Conservation (phyloP, 2,797 vertebrate species). For the Acropternis orthonyx region DNA sequence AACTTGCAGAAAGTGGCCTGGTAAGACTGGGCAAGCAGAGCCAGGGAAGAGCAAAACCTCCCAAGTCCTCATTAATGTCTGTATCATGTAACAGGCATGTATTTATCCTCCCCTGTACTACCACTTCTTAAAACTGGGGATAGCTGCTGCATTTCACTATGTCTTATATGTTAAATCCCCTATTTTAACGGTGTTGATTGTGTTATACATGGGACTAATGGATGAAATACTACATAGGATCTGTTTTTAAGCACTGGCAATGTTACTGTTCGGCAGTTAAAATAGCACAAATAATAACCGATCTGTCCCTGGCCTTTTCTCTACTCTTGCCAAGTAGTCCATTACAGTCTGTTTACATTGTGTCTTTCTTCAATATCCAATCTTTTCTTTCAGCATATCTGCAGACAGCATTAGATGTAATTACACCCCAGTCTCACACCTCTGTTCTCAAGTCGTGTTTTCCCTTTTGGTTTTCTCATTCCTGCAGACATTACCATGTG, state of each 20-base stretch:
- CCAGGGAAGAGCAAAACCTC: not conserved
- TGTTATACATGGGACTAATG: not conserved
- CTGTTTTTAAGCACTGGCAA: not conserved
- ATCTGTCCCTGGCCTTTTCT: not conserved
- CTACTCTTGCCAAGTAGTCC: not conserved
- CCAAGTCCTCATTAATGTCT: not conserved
- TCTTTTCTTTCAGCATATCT: not conserved
- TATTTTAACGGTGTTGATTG: not conserved
- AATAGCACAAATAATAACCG: fast-evolving
- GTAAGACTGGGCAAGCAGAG: not conserved
- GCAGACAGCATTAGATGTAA: not conserved
- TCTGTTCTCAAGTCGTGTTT: not conserved
- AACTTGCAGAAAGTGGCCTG: not conserved
- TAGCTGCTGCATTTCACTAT: not conserved
- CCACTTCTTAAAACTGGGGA: not conserved
- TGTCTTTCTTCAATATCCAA: not conserved
- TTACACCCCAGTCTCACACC: not conserved
- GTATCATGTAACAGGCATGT: not conserved
- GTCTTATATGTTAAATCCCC: not conserved
- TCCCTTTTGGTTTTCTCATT: not conserved
- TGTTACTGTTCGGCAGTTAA: not conserved
- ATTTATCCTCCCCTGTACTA: not conserved
- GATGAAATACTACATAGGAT: not conserved
- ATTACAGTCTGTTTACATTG: not conserved
- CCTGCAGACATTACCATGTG: not conserved